phyloP scores from a whole-genome alignment of 2,113 vertebrate species.

The Tachysurus fulvidraco region DNA sequence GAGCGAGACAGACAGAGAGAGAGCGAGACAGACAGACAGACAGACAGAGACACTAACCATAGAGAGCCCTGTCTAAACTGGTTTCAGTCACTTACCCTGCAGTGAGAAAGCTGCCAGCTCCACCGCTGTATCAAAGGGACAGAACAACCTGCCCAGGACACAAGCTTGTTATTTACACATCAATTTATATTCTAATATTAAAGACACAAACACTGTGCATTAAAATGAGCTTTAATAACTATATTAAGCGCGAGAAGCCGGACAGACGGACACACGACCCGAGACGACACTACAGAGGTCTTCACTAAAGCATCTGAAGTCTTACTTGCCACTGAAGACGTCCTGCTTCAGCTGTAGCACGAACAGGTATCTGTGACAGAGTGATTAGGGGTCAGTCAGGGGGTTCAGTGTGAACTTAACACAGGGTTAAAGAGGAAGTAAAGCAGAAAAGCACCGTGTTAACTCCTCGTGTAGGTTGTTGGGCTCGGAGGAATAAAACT shows the following conservation, averaged over 20 bases:
- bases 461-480: conserved; percentile 97
- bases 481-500: conserved; percentile 98
- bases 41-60: too few relatives aligned
- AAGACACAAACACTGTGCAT: background rate
- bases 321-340: conserved; percentile 95
- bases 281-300: too few relatives aligned
- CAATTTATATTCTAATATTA: background rate
- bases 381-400: background rate
- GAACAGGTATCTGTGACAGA: conserved; percentile 87
- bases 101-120: conserved; percentile 90
- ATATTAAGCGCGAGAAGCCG: conserved; percentile 1
- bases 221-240: background rate
- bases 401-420: background rate
- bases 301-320: background rate
- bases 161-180: background rate
- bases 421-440: background rate
- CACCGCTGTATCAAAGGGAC: conserved; percentile 89
- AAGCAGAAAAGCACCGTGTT: conserved; percentile 78
- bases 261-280: background rate
- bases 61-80: too few relatives aligned
- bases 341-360: conserved; percentile 96
- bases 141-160: conserved; percentile 81
- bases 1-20: too few relatives aligned
- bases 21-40: too few relatives aligned
- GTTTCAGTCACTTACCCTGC: conserved; percentile 79